Evolutionary conservation across 2,888 invertebrate species (phyloP).

Genomic region (Scrobipalpa atriplicella): DNA sequence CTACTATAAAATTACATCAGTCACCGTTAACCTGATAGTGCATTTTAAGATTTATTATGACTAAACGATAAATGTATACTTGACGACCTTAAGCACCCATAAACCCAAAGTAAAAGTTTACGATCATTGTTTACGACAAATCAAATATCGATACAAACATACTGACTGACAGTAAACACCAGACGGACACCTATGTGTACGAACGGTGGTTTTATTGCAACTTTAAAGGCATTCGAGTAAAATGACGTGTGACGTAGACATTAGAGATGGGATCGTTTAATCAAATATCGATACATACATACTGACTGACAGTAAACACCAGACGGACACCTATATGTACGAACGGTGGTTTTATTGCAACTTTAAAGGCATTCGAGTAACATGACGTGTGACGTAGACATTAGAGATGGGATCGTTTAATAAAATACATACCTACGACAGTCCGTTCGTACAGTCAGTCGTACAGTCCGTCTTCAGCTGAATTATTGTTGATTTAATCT

Average conservation of each 20-base stretch:
- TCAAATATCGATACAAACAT: not conserved
- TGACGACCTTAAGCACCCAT: not conserved
- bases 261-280: too few relatives aligned
- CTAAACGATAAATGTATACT: not conserved
- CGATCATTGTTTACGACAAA: not conserved
- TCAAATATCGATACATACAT: not conserved
- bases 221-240: not conserved
- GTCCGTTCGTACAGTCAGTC: too few relatives aligned
- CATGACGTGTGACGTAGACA: not conserved
- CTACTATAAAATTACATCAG: too few relatives aligned
- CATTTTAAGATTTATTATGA: not conserved
- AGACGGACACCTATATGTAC: conserved; percentile 14
- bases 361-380: not conserved
- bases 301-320: not conserved
- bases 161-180: not conserved
- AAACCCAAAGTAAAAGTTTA: conserved; percentile 1
- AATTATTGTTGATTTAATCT: too few relatives aligned
- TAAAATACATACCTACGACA: too few relatives aligned
- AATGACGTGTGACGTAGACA: not conserved
- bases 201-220: conserved; percentile 3
- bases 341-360: conserved; percentile 3
- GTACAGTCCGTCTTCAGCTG: too few relatives aligned
- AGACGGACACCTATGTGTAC: conserved; percentile 12
- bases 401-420: not conserved
- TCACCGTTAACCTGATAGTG: too few relatives aligned